Evolutionary conservation across 2,888 invertebrate species (phyloP), one percentile per base, ranked within the genome.

Genomic region (Tricholauxania praeusta): DNA sequence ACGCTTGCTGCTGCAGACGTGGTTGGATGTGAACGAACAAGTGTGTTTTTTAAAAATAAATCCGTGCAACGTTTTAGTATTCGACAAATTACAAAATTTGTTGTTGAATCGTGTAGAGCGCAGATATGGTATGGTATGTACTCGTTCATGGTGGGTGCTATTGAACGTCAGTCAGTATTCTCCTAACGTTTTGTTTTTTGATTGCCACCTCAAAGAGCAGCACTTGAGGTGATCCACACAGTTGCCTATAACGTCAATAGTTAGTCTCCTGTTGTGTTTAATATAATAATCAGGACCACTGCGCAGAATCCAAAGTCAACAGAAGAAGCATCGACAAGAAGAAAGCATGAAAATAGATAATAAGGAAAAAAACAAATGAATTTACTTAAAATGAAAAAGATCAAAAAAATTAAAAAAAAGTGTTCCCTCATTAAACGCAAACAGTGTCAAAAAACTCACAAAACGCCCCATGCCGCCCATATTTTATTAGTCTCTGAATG

Each of bases 11-110:
- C 71, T 64, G 62, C 68, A 15, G 66, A 72, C 68, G 74, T 65
- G 72, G 64, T 64, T 73, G 67, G 57, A 51, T 55, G 72, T 53
- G 66, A 48, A 55, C 77, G 82, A 84, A 84, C 84, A 84, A 84
- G 85, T 84, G 84, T 85, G 84, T 79, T 80, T 79, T 81, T 82
- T 84, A 85, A 82, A 84, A 84, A 84, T 84, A 85, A 82, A 81
- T 81, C 78, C 76, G 78, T 74, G 69, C 72, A 52, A 12, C 52
- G 59, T 47, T 32, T 59, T 22, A 12, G 12, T 59, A 62, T 63
- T 66, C 66, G 67, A 39, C 28, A 47, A 28, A 63, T 48, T 52
- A 55, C n/a, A 17, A 51, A 17, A 39, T 10, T 39, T 39, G 39
- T 39, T 39, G 39, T 39, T 39, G 8, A 39, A 39, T 10, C 10